phyloP scores from a whole-genome alignment of 2,888 invertebrate genomes.

The Cosmia pyralina region DNA sequence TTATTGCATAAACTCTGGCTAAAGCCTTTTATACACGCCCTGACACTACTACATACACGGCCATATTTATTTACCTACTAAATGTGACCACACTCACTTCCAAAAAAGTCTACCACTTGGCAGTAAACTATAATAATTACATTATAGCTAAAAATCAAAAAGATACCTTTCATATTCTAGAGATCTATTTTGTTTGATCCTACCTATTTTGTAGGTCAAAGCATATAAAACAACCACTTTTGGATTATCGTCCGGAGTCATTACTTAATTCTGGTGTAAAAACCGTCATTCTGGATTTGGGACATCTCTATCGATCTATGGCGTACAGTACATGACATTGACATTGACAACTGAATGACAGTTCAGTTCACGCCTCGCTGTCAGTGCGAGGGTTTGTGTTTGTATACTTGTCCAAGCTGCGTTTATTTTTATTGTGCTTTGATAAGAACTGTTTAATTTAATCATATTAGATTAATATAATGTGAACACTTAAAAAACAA shows the following conservation, averaged over 20 bases:
- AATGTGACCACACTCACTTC: slow-evolving; percentile 65
- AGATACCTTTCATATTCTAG: too few relatives aligned
- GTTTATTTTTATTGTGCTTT: slow-evolving; percentile 38
- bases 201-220: background rate
- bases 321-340: slow-evolving; percentile 29
- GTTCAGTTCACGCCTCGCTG: slow-evolving; percentile 57
- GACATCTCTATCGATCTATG: slow-evolving; percentile 15
- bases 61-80: slow-evolving; percentile 88
- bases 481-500: slow-evolving; percentile 49
- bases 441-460: slow-evolving; percentile 38
- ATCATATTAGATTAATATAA: slow-evolving; percentile 37
- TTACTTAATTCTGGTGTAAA: background rate
- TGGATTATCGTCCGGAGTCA: background rate
- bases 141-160: background rate
- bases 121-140: background rate
- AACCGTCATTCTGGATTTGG: background rate
- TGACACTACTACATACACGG: slow-evolving; percentile 67
- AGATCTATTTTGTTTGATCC: background rate
- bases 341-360: slow-evolving; percentile 52
- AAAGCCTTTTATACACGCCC: slow-evolving; percentile 69
- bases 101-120: background rate
- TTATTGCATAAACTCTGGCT: slow-evolving; percentile 23
- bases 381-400: slow-evolving; percentile 56
- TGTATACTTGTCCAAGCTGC: slow-evolving; percentile 41
- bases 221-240: too few relatives aligned